Conservation (phyloP, 1,140 invertebrate species). For the Aphelenchoides fujianensis region DNA sequence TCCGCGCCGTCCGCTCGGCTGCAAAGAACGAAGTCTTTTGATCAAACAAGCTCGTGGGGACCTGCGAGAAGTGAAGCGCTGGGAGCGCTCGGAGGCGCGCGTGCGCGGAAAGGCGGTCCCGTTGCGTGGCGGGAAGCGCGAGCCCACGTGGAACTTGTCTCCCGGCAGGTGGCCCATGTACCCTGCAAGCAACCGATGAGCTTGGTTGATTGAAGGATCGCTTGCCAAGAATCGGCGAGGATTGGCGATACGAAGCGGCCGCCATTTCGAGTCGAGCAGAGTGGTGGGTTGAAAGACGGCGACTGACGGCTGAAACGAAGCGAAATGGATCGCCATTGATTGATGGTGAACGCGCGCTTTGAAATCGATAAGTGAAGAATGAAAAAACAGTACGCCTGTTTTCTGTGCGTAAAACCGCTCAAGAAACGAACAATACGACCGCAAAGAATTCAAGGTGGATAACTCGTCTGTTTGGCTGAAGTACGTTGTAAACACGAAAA, state of each 20-base stretch:
- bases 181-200: neutral
- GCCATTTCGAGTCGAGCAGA: slow-evolving; percentile 4
- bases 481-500: too few relatives aligned
- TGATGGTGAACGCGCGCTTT: too few relatives aligned
- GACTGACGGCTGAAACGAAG: too few relatives aligned
- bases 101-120: neutral
- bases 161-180: slow-evolving; percentile 22
- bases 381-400: too few relatives aligned
- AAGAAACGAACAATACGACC: too few relatives aligned
- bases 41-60: neutral
- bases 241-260: slow-evolving; percentile 12
- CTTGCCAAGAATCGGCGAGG: slow-evolving; percentile 15
- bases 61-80: slow-evolving; percentile 2
- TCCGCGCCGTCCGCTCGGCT: neutral
- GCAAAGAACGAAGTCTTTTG: neutral
- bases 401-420: too few relatives aligned
- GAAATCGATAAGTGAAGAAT: too few relatives aligned
- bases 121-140: neutral
- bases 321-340: too few relatives aligned
- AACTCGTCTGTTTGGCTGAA: too few relatives aligned
- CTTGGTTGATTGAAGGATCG: neutral
- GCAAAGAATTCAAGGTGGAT: too few relatives aligned
- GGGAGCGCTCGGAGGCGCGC: neutral
- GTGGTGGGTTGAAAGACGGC: neutral
- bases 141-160: slow-evolving; percentile 14